Evolutionary conservation across 2,888 invertebrate genomes (phyloP), one percentile per base, ranked within the genome.

Genomic region (Torymus texanus): DNA sequence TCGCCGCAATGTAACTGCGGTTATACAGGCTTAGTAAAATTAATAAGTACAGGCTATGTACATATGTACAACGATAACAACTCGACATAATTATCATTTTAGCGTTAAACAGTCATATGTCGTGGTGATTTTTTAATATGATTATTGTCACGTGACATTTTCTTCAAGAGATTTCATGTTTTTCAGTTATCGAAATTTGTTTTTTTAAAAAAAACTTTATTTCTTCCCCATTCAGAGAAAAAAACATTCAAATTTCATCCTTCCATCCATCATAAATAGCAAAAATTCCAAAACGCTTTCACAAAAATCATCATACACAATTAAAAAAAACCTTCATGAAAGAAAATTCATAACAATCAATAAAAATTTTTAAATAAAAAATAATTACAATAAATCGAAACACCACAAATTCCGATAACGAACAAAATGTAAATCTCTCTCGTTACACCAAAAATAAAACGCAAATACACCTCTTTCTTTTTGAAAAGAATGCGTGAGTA

Each of bases 41-140:
- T 89, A 90, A 89, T 90, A 90, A 89, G 89, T 90, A 90, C 89
- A 86, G 87, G 87, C 87, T 90, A 90, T 90, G 86, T 90, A 90
- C 90, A 90, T 90, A 90, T 90, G 88, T 90, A 90, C 90, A 90
- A 86, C 85, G 87, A 89, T 88, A 87, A 88, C 85, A 85, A 87
- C 82, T 84, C 83, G 84, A 83, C 82, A 85, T 85, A 86, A 85
- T 85, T 84, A 84, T 86, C 84, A 86, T 85, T 84, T 87, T 81
- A 84, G 86, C 84, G 82, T 83, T 83, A 82, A 74, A 82, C 75
- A 83, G 80, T 83, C 80, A 72, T 80, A 73, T 80, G 78, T 78
- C 75, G 79, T 74, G 70, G 75, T 80, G 78, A 78, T 78, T 75
- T 72, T 24, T 55, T 51, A 59, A 68, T 72, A 65, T 76, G 66